Evolutionary conservation across 2,888 invertebrate species (phyloP), one percentile per base, ranked within the genome.

Genomic region (Meiosimyza decipiens): DNA sequence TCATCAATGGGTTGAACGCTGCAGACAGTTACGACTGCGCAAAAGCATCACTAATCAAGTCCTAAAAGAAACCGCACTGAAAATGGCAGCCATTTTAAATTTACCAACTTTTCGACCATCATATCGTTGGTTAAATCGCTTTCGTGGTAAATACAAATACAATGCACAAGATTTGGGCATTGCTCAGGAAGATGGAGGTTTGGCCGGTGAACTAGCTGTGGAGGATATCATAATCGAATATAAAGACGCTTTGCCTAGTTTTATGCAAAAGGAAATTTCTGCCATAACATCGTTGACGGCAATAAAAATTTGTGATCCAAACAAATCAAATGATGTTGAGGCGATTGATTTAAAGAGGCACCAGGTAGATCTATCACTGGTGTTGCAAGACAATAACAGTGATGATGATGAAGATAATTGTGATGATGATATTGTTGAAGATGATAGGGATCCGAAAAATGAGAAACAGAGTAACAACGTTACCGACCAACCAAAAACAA

Each of bases 181-280:
- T 12, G 28, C 54, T 40, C 57, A 28, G 22, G 62, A 47, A n/a
- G 70, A n/a, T 6, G 62, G 33, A 7, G 62, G n/a, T 3, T 67
- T 81, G 3, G 52, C 66, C 0, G 79, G 80, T 15, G 80, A 80
- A 13, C 74, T 85, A 50, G 79, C 85, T 6, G 84, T 85, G 6
- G 86, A 85, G 52, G 85, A 85, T 69, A 85, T 85, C 3, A 86
- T 85, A 11, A 84, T 86, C 6, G 85, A 85, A 71, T 85, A 80
- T 55, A 85, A 85, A 68, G 80, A 82, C 13, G 78, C 82, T 1
- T 67, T 85, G 73, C 85, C 85, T 0, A 85, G 84, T 76, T 85
- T 85, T 51, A 85, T 85, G 85, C 85, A 85, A 73, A 83, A 84
- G 60, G 85, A 85, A 64, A 80, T 85, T 1, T 77, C 78, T 0